Base-by-base conservation (phyloP, 2,113 vertebrate genomes). In the Carlito syrichta region DNA sequence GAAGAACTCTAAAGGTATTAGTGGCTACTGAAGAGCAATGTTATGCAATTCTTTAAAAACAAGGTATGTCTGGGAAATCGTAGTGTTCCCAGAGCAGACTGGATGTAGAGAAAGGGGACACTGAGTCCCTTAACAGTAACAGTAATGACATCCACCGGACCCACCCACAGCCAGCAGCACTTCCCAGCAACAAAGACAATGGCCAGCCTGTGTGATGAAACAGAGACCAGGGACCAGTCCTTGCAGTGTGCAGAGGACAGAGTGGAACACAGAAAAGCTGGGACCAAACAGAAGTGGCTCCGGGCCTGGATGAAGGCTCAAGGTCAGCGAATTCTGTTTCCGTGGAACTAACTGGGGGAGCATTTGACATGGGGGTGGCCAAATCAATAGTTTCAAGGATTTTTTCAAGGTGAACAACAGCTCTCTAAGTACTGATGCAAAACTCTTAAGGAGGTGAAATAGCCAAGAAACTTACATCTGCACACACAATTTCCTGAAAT, bases 211-310 rank as follows among this genome's bases (percentile, higher is more conserved):
- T 0, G 38, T 14, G 9, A 35, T 0, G 12, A 22, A 1, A 48
- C 3, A 2, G 56, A 11, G 77, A 3, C 45, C 9, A 0, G 30
- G 30, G 10, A 7, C 27, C 30, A 0, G 2, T 1, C 63, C 11
- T 7, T 22, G 27, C n/a, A 5, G 13, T 2, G 58, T 0, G 3
- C 19, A 1, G 48, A 1, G 0, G 0, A 7, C 45, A 19, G 22
- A 1, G 3, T 0, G 2, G 69, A 3, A 14, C 38, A 3, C 0
- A 20, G 54, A 8, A 6, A 0, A 11, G 32, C 35, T 40, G 14
- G 58, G 3, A 1, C 19, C 48, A 1, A 5, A 58, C 27, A 32
- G 32, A 12, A 3, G n/a, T 2, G 8, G 11, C 35, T 2, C 25
- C 0, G 27, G 27, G 62, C 30, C 62, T 1, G 4, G 4, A 12